Conservation (phyloP, 2,888 invertebrate genomes). For the Allygus modestus region DNA sequence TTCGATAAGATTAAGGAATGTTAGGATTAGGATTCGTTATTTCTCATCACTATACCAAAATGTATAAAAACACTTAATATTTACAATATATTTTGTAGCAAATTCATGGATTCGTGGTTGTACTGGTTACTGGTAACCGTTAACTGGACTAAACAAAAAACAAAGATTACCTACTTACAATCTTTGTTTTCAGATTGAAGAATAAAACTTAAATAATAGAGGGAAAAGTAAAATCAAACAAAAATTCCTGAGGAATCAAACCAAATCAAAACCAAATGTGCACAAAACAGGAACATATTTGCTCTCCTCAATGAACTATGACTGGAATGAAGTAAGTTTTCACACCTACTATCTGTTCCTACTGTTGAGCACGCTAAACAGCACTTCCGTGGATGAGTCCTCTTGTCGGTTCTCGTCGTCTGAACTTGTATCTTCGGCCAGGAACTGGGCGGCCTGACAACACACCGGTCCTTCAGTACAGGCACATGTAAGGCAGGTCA, state of each 20-base stretch:
- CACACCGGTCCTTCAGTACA: conserved; percentile 2
- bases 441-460: conserved; percentile 64
- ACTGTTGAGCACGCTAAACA: conserved; percentile 70
- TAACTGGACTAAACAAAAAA: too few species aligned
- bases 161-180: too few species aligned
- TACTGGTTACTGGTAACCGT: too few species aligned
- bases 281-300: too few species aligned
- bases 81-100: background rate
- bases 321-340: background rate
- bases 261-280: too few species aligned
- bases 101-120: background rate
- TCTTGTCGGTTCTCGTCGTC: conserved; percentile 68
- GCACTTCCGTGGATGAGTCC: conserved; percentile 70
- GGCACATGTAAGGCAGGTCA: too few species aligned
- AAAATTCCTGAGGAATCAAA: too few species aligned
- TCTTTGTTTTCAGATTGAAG: too few species aligned
- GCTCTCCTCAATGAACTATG: too few species aligned
- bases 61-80: background rate
- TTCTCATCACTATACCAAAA: background rate
- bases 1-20: background rate
- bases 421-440: conserved; percentile 64
- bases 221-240: too few species aligned
- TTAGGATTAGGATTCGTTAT: background rate
- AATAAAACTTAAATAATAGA: too few species aligned
- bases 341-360: conserved; percentile 66